These are phyloP conservation scores for Temnothorax nylanderi DNA, from an alignment of 1,140 invertebrate species.

Conservation along the genomic window DNA sequence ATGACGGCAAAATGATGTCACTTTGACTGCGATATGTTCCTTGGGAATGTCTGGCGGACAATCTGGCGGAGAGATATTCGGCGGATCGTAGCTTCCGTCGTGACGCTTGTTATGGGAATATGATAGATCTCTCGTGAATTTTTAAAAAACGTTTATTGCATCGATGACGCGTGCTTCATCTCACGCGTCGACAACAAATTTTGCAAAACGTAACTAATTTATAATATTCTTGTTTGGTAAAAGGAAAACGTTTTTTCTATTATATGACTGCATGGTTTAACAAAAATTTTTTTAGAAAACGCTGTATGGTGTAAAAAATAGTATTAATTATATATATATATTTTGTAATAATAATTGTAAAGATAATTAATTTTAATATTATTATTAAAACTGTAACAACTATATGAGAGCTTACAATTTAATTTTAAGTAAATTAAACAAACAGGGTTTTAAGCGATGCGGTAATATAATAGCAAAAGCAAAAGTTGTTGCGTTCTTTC, in stretches of 20 bases:
- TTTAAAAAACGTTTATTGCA: neutral
- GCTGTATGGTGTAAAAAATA: neutral
- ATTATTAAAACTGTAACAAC: neutral
- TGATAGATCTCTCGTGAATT: neutral
- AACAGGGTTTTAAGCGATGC: neutral
- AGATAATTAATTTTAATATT: slow-evolving; percentile 22
- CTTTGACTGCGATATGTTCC: no score
- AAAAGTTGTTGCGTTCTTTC: neutral
- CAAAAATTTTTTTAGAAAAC: neutral
- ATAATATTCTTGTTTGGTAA: neutral
- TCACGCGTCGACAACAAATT: neutral
- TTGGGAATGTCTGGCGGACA: neutral
- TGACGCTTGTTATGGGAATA: neutral
- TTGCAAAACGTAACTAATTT: neutral
- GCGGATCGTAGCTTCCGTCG: neutral
- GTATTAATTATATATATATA: neutral
- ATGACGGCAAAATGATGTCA: no score
- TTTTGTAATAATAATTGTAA: slow-evolving; percentile 3
- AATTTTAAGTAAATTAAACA: neutral
- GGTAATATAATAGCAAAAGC: slow-evolving; percentile 14
- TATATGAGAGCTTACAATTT: neutral
- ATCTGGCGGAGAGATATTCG: neutral
- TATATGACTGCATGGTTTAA: slow-evolving; percentile 4
- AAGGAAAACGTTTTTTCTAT: neutral
- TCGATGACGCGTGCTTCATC: neutral